phyloP scores from a whole-genome alignment of 1,140 invertebrate species.

The Pseudomyrmex flavicornis region DNA sequence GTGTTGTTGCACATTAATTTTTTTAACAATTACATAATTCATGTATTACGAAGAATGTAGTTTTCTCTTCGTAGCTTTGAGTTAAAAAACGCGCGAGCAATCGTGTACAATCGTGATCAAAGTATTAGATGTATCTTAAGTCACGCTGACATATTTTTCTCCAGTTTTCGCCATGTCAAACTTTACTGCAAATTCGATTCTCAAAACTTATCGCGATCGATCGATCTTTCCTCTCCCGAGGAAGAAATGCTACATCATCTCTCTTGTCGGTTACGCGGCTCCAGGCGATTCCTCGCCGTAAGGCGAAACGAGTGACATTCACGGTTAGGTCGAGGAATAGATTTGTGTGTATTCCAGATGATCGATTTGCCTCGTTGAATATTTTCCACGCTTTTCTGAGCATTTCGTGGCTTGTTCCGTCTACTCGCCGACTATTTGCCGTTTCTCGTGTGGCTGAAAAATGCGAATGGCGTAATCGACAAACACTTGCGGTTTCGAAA shows the following conservation, averaged over 20 bases:
- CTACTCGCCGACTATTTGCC: conserved; percentile 45
- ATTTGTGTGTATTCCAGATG: conserved; percentile 45
- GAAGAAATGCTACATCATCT: conserved; percentile 44
- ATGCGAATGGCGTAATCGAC: conserved; percentile 36
- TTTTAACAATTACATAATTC: neutral
- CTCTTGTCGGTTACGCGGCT: conserved; percentile 37
- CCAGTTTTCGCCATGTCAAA: conserved; percentile 9
- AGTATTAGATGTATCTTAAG: neutral
- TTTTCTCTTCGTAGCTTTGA: no score
- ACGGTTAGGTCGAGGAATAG: conserved; percentile 22
- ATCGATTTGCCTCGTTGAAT: conserved; percentile 57
- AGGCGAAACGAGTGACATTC: neutral
- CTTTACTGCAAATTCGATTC: conserved; percentile 5
- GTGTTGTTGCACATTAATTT: neutral
- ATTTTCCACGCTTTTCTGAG: conserved; percentile 51
- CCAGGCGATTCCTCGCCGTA: conserved; percentile 40
- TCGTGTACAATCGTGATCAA: neutral
- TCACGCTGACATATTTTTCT: conserved; percentile 6
- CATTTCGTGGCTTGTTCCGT: neutral
- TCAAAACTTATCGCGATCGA: conserved; percentile 46
- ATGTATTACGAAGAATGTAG: no score
- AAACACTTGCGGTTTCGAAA: neutral
- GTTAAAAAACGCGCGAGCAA: no score
- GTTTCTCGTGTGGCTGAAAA: conserved; percentile 27
- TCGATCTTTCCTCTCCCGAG: conserved; percentile 28